A percentile compares a stretch with the other conserved stretches of the same genome.
phyloP scores from a whole-genome alignment of 2,888 invertebrate genomes.

The Sarcophaga caerulescens region DNA sequence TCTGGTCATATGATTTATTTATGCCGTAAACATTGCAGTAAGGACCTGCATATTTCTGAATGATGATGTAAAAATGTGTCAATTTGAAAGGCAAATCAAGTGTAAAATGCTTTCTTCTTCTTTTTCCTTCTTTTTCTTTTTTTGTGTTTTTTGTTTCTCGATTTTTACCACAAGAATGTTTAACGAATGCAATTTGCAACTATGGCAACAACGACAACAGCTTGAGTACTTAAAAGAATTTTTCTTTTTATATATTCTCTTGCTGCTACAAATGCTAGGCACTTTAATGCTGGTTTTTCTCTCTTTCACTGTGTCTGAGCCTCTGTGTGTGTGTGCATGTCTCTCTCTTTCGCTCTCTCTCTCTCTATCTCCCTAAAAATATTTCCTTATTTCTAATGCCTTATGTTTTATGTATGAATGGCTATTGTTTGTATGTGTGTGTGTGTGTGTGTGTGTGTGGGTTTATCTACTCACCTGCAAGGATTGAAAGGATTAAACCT shows the following conservation, averaged over 20 bases:
- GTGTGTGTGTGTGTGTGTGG: neutral
- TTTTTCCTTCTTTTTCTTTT: neutral
- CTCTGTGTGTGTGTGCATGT: too few species aligned
- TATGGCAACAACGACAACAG: slow-evolving; percentile 22
- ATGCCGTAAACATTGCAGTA: slow-evolving; percentile 23
- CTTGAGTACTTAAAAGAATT: neutral
- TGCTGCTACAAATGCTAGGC: neutral
- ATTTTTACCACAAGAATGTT: slow-evolving; percentile 48
- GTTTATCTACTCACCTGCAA: slow-evolving; percentile 75
- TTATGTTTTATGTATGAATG: neutral
- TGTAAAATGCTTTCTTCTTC: slow-evolving; percentile 53
- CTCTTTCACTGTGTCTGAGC: neutral
- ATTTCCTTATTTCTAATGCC: neutral
- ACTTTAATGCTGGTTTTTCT: slow-evolving; percentile 47
- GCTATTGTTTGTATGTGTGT: neutral
- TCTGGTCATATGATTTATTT: slow-evolving; percentile 24
- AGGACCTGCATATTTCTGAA: slow-evolving; percentile 51
- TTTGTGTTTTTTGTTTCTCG: neutral
- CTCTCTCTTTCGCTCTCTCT: neutral
- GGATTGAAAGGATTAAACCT: slow-evolving; percentile 78
- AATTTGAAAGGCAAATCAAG: slow-evolving; percentile 64
- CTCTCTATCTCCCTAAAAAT: neutral
- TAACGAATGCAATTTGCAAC: slow-evolving; percentile 8
- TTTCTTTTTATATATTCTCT: neutral
- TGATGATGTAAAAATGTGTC: slow-evolving; percentile 46